Evolutionary conservation across 2,113 vertebrate species (phyloP).

Genomic region (Campylorhamphus procurvoides): DNA sequence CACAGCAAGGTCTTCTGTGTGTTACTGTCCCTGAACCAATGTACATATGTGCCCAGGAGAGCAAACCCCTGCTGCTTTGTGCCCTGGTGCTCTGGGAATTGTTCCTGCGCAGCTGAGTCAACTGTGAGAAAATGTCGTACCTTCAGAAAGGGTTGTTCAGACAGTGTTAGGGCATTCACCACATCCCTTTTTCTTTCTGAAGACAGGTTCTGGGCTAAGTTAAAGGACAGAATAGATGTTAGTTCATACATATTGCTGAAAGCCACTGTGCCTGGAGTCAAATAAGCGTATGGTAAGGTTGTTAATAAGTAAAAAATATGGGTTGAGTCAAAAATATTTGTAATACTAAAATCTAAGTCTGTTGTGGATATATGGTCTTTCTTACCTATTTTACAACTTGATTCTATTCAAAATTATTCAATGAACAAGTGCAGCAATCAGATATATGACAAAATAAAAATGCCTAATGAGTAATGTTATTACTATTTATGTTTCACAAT

Average conservation of each 20-base stretch:
- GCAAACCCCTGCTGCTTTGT: not conserved
- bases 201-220: not conserved
- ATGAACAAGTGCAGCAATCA: not conserved
- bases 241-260: not conserved
- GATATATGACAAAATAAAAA: not conserved
- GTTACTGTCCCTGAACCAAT: not conserved
- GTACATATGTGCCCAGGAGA: fast-evolving
- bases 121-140: not conserved
- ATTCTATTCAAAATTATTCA: not conserved
- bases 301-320: not conserved
- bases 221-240: not conserved
- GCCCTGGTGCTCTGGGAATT: not conserved
- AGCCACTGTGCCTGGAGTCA: not conserved
- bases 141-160: not conserved
- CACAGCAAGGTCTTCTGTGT: not conserved
- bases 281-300: not conserved
- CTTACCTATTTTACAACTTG: not conserved
- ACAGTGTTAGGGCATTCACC: not conserved
- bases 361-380: not conserved
- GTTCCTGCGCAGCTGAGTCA: not conserved
- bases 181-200: not conserved
- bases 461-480: not conserved
- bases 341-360: not conserved
- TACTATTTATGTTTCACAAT: not conserved
- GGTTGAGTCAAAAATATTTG: not conserved